phyloP scores from a whole-genome alignment of 2,797 vertebrate species.

The Sebastes vulpes region DNA sequence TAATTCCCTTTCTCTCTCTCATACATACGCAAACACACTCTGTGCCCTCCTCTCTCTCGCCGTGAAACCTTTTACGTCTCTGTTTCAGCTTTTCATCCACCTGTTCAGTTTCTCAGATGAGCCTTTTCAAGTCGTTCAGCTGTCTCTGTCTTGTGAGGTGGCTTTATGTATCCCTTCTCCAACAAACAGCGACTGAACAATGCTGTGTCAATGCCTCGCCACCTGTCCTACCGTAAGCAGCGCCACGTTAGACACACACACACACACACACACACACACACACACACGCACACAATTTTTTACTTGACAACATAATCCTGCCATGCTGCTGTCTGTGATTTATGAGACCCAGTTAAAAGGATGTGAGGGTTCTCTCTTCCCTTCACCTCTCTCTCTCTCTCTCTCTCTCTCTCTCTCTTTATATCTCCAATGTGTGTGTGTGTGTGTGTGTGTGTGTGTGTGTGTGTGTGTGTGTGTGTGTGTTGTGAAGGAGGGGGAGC shows the following conservation, averaged over 20 bases:
- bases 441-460: neutral
- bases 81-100: conserved; percentile 64
- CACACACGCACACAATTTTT: conserved; percentile 40
- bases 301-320: conserved; percentile 79
- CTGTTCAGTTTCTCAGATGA: conserved; percentile 54
- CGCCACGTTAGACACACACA: conserved; percentile 22
- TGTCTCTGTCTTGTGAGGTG: conserved; percentile 49
- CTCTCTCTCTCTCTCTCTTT: conserved; percentile 23
- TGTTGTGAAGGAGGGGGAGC: neutral
- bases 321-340: conserved; percentile 76
- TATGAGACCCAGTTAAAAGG: conserved; percentile 79
- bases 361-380: conserved; percentile 58
- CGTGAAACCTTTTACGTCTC: conserved; percentile 51
- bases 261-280: neutral
- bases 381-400: conserved; percentile 20
- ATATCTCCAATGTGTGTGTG: conserved; percentile 24
- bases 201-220: conserved; percentile 63
- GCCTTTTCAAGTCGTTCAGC: conserved; percentile 67
- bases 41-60: neutral
- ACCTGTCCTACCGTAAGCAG: conserved; percentile 64
- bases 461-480: conserved; percentile 9
- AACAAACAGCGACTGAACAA: conserved; percentile 64
- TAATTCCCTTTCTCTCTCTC: conserved; percentile 47
- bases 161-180: conserved; percentile 56
- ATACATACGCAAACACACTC: conserved; percentile 26